Evolutionary conservation across 2,797 vertebrate species (phyloP), one percentile per base, ranked within the genome.

Genomic region (Dipus sagitta): DNA sequence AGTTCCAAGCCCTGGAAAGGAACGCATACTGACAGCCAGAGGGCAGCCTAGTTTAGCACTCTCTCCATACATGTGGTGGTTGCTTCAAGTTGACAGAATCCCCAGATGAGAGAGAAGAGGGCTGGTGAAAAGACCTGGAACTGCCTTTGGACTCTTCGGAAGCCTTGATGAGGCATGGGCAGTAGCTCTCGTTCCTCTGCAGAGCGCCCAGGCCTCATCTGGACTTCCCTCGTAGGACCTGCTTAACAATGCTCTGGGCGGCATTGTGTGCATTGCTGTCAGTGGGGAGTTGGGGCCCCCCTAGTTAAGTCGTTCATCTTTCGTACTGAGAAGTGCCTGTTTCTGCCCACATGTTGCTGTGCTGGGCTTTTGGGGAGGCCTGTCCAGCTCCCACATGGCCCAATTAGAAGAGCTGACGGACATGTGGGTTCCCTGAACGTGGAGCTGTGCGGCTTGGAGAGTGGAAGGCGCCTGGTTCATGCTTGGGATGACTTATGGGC

Each of bases 341-440:
- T 8, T 28, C 34, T 2, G 26, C 7, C 74, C 75, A 3, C 3
- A 0, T 0, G 24, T 28, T 2, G 0, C 79, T 4, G 4, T 30
- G 24, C 65, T 24, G 0, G 34, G 75, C 78, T 84, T 72, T 30
- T 0, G 2, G 72, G 86, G 32, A 38, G 65, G 2, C 47, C 58
- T 14, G 0, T 26, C 52, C 17, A 7, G 47, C 58, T 88, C 95
- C 92, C 64, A 0, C 18, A 0, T 0, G 74, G 60, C 78, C 74
- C 85, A n/a, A 10, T 94, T 93, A 87, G 76, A 24, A 67, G 71
- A 38, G 12, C 82, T 15, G 26, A 0, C 1, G 4, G 92, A 18
- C 4, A 0, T 9, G 77, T 21, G 6, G 20, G 18, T 4, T 58
- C 24, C 15, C 1, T 0, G 24, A 7, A 3, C 0, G 0, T 34